A percentile compares a stretch with the other conserved stretches of the same genome.
phyloP scores from a whole-genome alignment of 2,113 vertebrate species.

The Mustela lutreola region DNA sequence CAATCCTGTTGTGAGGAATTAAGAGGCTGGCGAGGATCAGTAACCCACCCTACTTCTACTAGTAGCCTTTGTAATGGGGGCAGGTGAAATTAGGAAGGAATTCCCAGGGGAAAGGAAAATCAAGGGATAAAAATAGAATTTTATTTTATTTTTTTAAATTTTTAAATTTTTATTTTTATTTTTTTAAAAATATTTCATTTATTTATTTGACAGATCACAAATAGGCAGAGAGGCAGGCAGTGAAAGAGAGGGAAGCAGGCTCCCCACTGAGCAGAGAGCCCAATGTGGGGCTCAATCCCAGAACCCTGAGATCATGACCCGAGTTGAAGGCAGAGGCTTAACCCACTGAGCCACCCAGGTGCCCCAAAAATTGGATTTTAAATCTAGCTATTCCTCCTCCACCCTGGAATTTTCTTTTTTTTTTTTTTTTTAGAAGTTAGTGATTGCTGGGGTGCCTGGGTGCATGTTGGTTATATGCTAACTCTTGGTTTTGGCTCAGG shows the following conservation, averaged over 20 bases:
- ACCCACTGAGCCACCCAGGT: no score
- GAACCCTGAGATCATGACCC: no score
- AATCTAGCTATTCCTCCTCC: background rate
- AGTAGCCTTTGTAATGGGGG: background rate
- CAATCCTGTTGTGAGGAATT: background rate
- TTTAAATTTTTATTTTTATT: no score
- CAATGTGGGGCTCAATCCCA: no score
- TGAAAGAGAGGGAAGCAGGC: no score
- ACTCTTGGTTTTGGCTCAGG: background rate
- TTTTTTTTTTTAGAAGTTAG: background rate
- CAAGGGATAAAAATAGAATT: no score
- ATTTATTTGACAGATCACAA: no score
- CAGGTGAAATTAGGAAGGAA: background rate
- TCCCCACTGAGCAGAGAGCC: no score
- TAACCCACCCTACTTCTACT: background rate
- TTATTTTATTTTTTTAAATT: no score
- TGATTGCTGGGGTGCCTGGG: background rate
- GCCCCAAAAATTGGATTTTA: background rate
- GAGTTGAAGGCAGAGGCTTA: no score
- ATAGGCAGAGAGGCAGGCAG: no score
- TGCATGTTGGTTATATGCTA: background rate
- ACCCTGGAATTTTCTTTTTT: background rate
- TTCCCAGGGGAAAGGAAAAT: background rate
- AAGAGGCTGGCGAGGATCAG: background rate
- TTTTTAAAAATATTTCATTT: no score